Base-by-base conservation (phyloP, 2,797 vertebrate genomes). In the Amazona ochrocephala region DNA sequence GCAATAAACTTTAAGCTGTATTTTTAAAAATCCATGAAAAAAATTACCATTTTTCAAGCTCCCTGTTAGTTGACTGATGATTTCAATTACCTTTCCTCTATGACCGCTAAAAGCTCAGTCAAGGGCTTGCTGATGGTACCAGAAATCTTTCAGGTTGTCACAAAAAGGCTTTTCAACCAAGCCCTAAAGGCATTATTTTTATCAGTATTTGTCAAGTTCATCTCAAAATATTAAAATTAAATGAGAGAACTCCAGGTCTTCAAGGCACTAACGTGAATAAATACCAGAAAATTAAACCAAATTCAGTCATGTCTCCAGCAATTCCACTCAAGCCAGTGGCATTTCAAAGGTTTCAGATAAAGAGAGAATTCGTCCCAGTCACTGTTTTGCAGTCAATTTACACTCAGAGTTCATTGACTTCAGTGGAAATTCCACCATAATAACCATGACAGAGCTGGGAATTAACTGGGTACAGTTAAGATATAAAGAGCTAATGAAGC, bases 341-440 rank as follows among this genome's bases (percentile, higher is more conserved):
- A 93, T 89, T 96, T 96, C 90, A 95, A 88, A 95, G 86, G 88
- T 83, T 94, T 83, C 86, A 89, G 90, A 95, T 94, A 94, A 94
- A 81, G 32, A 84, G 19, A 82, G 66, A 90, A 96, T 93, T 92
- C 93, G 93, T 91, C 89, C 87, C 84, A 94, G 84, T 94, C 87
- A 92, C 64, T 94, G 72, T 94, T 96, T 92, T 89, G 78, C 84
- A 92, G 86, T 78, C 80, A 78, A 84, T 93, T 91, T 95, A 53
- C 81, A 80, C 60, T 80, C 44, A 37, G 73, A 77, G 94, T 95
- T 95, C 84, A 92, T 83, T 13, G 45, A 85, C 89, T 95, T 95
- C 68, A 75, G 68, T 95, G 65, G 72, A 90, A 95, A 94, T 95
- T 94, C 92, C 94, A 94, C 85, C 45, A 48, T 22, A 82, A 92